A percentile compares a stretch with the other conserved stretches of the same genome.
These are phyloP conservation scores for Drosophila sp. DNA, from an alignment of 1,140 invertebrate genomes.

Conservation along the genomic window DNA sequence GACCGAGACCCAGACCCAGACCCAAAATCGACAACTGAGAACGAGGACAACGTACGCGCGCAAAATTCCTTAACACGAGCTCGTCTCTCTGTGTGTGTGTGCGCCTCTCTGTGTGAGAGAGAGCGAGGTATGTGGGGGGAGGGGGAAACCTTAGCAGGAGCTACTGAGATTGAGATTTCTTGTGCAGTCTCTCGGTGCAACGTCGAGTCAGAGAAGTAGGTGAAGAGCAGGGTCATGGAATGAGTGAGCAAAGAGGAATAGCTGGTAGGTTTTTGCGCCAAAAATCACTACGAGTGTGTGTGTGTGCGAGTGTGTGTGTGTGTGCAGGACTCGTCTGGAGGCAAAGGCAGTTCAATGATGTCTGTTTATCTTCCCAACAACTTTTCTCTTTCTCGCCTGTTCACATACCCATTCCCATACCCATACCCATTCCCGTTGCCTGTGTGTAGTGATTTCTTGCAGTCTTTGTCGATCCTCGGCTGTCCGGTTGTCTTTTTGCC, in stretches of 20 bases:
- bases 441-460: conserved; percentile 68
- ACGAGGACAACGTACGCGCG: conserved; percentile 67
- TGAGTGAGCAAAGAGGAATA: conserved; percentile 56
- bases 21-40: conserved; percentile 29
- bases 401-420: neutral
- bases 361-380: conserved; percentile 47
- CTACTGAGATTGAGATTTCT: conserved; percentile 59
- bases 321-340: conserved; percentile 62
- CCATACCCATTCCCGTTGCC: conserved; percentile 39
- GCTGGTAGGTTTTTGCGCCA: conserved; percentile 68
- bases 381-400: neutral
- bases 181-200: conserved; percentile 44
- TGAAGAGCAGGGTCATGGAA: conserved; percentile 67
- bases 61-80: conserved; percentile 77
- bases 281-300: conserved; percentile 42
- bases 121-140: conserved; percentile 41
- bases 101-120: conserved; percentile 23
- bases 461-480: conserved; percentile 57
- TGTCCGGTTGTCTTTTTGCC: conserved; percentile 70
- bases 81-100: neutral
- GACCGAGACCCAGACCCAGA: conserved; percentile 1
- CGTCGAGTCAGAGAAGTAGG: conserved; percentile 54
- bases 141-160: conserved; percentile 47
- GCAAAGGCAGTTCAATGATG: conserved; percentile 37
- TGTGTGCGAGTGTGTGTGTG: conserved; percentile 24